phyloP scores from a whole-genome alignment of 2,797 vertebrate species.

The Protosalanx chinensis region DNA sequence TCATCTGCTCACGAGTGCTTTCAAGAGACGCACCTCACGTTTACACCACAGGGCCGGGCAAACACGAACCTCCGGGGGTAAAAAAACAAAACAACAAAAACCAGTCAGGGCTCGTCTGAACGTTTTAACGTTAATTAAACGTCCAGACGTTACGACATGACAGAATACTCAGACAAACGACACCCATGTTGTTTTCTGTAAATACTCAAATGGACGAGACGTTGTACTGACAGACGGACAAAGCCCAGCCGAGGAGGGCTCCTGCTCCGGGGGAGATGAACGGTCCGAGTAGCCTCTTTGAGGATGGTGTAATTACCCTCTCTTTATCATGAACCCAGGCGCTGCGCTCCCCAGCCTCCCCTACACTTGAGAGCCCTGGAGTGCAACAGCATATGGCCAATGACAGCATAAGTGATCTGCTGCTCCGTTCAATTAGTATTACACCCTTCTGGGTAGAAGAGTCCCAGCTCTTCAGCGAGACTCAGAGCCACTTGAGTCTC shows the following conservation, averaged over 20 bases:
- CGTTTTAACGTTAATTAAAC: too few relatives aligned
- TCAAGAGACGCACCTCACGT: neutral
- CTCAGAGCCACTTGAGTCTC: neutral
- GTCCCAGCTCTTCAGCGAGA: neutral
- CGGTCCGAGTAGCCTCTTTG: neutral
- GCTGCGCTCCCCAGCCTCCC: constrained; percentile 4
- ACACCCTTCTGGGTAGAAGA: neutral
- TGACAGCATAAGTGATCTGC: constrained; percentile 11
- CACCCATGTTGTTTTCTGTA: neutral
- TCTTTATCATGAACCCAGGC: neutral
- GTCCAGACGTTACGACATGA: neutral
- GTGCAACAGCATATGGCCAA: constrained; percentile 9
- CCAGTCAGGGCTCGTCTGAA: too few relatives aligned
- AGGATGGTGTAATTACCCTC: constrained; percentile 8
- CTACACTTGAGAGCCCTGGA: constrained; percentile 5
- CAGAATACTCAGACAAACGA: neutral
- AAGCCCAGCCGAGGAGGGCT: neutral
- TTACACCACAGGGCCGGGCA: neutral
- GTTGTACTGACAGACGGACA: neutral
- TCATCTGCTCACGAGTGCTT: neutral
- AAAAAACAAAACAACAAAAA: neutral
- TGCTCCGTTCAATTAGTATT: constrained; percentile 9
- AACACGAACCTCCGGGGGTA: neutral
- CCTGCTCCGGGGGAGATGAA: constrained; percentile 4
- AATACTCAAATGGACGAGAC: neutral